Conservation (phyloP, 1,140 invertebrate species). For the Capitella teleta region DNA sequence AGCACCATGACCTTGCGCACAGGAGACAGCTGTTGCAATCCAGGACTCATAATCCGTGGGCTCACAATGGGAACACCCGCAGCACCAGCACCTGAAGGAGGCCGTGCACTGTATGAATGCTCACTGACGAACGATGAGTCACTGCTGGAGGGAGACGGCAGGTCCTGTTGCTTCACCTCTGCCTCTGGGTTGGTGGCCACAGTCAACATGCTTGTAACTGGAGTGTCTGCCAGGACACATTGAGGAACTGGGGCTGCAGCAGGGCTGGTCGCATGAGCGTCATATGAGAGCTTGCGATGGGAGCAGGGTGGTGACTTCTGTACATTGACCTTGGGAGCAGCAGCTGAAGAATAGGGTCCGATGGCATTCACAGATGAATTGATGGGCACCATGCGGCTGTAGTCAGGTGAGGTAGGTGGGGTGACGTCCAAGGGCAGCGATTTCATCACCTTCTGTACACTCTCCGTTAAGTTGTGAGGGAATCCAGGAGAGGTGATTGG, state of each 20-base stretch:
- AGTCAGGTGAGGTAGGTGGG: constrained; percentile 1
- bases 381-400: no score
- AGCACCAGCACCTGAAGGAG: no score
- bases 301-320: not conserved
- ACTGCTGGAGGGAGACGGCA: not conserved
- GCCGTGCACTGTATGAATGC: constrained; percentile 2
- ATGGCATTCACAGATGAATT: no score
- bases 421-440: constrained; percentile 7
- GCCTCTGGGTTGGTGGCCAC: not conserved
- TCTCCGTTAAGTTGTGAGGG: constrained; percentile 7
- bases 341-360: no score
- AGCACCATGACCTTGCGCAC: no score
- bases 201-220: not conserved
- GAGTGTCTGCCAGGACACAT: not conserved
- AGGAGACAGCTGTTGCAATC: no score
- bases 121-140: not conserved
- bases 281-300: not conserved
- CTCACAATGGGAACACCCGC: no score
- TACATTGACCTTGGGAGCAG: not conserved
- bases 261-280: not conserved
- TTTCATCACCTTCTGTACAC: constrained; percentile 8
- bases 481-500: constrained; percentile 10
- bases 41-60: no score
- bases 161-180: not conserved
- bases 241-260: not conserved